Evolutionary conservation across 2,888 invertebrate species (phyloP), one percentile per base, ranked within the genome.

Genomic region (Diarsia mendica): DNA sequence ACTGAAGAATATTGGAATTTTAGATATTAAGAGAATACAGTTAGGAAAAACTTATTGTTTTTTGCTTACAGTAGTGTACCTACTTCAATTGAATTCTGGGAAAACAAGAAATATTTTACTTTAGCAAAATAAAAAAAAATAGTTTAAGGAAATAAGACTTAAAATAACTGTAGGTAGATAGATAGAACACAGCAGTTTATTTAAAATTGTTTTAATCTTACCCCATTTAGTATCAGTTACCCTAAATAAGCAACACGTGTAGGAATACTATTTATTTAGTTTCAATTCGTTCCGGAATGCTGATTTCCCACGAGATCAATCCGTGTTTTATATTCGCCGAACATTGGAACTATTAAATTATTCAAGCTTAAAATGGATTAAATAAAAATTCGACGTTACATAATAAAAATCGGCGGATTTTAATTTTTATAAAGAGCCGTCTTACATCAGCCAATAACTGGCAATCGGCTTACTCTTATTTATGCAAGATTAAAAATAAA

Each of bases 401-500:
- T 67, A n/a, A 63, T 63, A 20, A 78, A 60, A 78, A 78, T 67
- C 39, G 48, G 77, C 44, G 61, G 75, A 80, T 78, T 86, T 81
- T 75, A 74, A 77, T 80, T 77, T 74, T 67, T 72, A 68, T 72
- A 20, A 75, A 73, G 65, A 76, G 18, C 23, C 18, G n/a, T 46
- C 65, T 77, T 74, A 64, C 72, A 23, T 67, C 53, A 80, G 71
- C 67, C 66, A 71, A 48, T 72, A 80, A 33, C 33, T 18, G 6
- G 53, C 77, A 86, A 83, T 83, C 77, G 73, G 85, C 78, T 87
- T 82, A 80, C n/a, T 64, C 13, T 80, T 78, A 88, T 85, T 73
- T 87, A 88, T 82, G 80, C 81, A 79, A 85, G 79, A 80, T 83
- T 87, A 80, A 84, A 87, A 84, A 87, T 71, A 75, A 74, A 67